Conservation (phyloP, 2,888 invertebrate genomes). For the Lathronympha strigana region DNA sequence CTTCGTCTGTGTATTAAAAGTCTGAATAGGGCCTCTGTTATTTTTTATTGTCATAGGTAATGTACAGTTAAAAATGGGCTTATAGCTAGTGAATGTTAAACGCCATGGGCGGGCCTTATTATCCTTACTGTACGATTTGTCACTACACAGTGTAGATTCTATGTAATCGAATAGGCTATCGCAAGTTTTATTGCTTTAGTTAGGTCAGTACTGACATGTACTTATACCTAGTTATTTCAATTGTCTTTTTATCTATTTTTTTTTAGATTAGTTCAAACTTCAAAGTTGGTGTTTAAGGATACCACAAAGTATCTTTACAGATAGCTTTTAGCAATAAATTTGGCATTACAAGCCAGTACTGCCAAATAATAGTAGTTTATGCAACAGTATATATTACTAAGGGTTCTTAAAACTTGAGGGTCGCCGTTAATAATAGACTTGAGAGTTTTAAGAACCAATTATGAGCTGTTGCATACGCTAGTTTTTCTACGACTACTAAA, state of each 20-base stretch:
- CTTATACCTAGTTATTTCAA: background rate
- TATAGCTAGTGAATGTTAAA: background rate
- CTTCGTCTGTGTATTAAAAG: background rate
- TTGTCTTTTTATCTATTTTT: background rate
- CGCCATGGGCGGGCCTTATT: background rate
- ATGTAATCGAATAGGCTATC: constrained; percentile 26
- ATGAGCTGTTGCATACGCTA: too few species aligned
- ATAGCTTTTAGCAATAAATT: background rate
- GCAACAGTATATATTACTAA: too few species aligned
- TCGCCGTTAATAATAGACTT: too few species aligned
- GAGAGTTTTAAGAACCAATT: too few species aligned
- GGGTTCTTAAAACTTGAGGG: too few species aligned
- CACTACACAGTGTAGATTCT: constrained; percentile 23
- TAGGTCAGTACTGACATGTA: background rate
- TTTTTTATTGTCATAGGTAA: background rate
- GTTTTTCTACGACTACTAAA: too few species aligned
- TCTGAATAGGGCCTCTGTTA: background rate
- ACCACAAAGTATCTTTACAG: background rate
- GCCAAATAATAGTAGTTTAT: too few species aligned
- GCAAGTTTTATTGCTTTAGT: constrained; percentile 33
- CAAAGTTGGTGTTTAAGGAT: background rate
- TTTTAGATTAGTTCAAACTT: background rate
- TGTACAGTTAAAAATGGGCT: background rate
- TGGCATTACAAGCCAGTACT: background rate
- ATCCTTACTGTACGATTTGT: constrained; percentile 12